These are phyloP conservation scores for Ryuthela nishihirai DNA, from an alignment of 2,888 invertebrate genomes.

Conservation along the genomic window DNA sequence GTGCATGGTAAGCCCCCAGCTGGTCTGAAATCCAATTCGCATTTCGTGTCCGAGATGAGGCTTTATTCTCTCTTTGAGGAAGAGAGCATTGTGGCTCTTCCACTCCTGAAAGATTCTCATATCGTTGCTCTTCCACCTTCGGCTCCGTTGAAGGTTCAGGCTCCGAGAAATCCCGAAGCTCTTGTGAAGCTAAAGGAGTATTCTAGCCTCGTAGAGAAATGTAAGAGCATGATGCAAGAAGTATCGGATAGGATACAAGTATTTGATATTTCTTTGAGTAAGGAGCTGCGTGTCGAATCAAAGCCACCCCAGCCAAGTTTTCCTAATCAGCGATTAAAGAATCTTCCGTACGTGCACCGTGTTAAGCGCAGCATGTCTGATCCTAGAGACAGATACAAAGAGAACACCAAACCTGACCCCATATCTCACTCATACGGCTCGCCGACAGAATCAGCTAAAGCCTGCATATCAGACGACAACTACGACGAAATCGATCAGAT, in stretches of 20 bases:
- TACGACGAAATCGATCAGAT: conserved; percentile 96
- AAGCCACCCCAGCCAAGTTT: conserved; percentile 7
- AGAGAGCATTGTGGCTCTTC: conserved; percentile 67
- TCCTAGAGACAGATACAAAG: conserved; percentile 8
- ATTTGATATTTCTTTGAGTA: conserved; percentile 41
- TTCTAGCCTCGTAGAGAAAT: conserved; percentile 38
- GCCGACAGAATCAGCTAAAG: conserved; percentile 54
- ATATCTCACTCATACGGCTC: conserved; percentile 44
- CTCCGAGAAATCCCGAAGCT: conserved; percentile 62
- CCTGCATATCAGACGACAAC: conserved; percentile 9
- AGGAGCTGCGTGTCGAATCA: conserved; percentile 33
- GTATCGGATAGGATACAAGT: conserved; percentile 42
- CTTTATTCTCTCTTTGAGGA: conserved; percentile 73
- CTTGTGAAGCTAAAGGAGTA: conserved; percentile 38
- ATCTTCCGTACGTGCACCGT: conserved; percentile 1
- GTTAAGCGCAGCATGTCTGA: conserved; percentile 17
- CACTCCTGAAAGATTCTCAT: conserved; percentile 69
- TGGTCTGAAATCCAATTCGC: conserved; percentile 52
- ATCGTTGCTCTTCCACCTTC: conserved; percentile 77
- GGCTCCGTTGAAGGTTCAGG: conserved; percentile 77
- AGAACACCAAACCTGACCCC: conserved; percentile 45
- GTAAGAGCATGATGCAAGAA: conserved; percentile 36
- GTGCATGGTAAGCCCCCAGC: conserved; percentile 86
- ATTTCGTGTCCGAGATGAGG: conserved; percentile 76
- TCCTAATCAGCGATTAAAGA: conserved; percentile 6